Conservation (phyloP, 2,888 invertebrate species). For the Tineola bisselliella region DNA sequence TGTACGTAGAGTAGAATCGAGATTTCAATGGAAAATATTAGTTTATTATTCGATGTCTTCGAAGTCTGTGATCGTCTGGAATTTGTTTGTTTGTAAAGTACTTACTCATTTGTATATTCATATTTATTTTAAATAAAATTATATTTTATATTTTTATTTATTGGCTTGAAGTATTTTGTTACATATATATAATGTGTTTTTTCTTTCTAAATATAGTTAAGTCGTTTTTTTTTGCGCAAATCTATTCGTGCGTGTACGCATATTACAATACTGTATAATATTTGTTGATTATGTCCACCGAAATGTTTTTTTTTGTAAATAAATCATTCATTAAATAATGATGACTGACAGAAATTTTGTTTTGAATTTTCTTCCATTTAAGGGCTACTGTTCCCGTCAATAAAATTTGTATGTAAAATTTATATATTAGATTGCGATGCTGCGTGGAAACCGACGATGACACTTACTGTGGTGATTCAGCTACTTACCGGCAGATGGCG, state of each 20-base stretch:
- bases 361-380: not conserved
- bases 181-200: too few species aligned
- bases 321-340: conserved; percentile 59
- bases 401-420: too few species aligned
- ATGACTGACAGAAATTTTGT: conserved; percentile 34
- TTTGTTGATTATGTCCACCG: conserved; percentile 38
- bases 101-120: not conserved
- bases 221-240: not conserved
- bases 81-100: not conserved
- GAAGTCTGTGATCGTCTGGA: conserved; percentile 9
- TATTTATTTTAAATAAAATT: not conserved
- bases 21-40: not conserved
- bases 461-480: too few species aligned
- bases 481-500: too few species aligned
- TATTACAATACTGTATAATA: not conserved
- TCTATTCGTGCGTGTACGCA: not conserved
- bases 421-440: too few species aligned
- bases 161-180: conserved; percentile 54
- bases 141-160: conserved; percentile 34
- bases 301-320: conserved; percentile 54
- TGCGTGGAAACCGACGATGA: too few species aligned
- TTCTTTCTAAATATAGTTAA: too few species aligned
- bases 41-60: conserved; percentile 2
- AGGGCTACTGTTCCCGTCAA: too few species aligned
- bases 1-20: not conserved